Conservation (phyloP, 2,113 vertebrate genomes). For the Brienomyrus brachyistius region DNA sequence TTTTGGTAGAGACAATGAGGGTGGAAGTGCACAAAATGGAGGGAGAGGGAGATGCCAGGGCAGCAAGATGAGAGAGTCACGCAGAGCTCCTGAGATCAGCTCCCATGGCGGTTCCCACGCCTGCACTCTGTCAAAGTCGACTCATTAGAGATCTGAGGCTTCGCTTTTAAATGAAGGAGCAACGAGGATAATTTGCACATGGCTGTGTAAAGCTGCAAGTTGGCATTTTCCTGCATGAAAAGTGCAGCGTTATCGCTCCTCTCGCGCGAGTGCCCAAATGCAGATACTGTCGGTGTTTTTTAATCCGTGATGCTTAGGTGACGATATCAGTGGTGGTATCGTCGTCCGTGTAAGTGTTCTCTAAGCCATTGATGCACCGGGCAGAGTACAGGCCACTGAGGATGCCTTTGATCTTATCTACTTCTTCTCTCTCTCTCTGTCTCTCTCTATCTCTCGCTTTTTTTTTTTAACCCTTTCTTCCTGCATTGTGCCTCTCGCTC, state of each 20-base stretch:
- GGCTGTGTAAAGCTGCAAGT: not conserved
- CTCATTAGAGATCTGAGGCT: not conserved
- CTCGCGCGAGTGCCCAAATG: not conserved
- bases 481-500: constrained; percentile 27
- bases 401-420: not conserved
- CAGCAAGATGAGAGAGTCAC: not conserved
- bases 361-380: not conserved
- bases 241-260: not conserved
- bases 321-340: not conserved
- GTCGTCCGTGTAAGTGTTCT: not conserved
- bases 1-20: not conserved
- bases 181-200: not conserved
- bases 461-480: not conserved
- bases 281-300: not conserved
- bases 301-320: not conserved
- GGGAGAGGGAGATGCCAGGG: not conserved
- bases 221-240: not conserved
- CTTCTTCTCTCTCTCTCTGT: too few species aligned
- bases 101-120: not conserved
- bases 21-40: not conserved
- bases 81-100: not conserved
- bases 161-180: not conserved
- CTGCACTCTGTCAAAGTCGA: not conserved
- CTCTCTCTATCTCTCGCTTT: not conserved
- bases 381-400: not conserved